Evolutionary conservation across 1,140 invertebrate genomes (phyloP).

Genomic region (Papilio dardanus): DNA sequence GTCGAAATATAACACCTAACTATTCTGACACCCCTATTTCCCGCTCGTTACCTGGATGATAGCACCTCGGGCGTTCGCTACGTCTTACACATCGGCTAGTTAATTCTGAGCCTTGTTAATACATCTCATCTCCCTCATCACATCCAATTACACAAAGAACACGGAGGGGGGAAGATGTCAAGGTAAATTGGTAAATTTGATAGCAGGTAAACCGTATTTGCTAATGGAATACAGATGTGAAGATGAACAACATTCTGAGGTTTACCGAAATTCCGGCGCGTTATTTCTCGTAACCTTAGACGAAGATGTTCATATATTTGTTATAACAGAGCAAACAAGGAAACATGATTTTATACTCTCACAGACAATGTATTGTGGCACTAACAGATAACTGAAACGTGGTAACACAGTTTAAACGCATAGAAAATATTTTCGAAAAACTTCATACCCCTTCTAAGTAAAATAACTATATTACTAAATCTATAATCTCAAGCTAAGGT

Average conservation of each 20-base stretch:
- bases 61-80: conserved; percentile 73
- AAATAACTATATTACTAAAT: not conserved
- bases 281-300: conserved; percentile 45
- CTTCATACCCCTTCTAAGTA: not conserved
- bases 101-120: conserved; percentile 66
- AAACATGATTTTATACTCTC: conserved; percentile 29
- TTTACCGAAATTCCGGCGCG: conserved; percentile 61
- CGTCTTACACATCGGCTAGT: conserved; percentile 65
- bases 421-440: not conserved
- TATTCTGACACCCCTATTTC: conserved; percentile 53
- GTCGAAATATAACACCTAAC: conserved; percentile 26
- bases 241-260: conserved; percentile 69
- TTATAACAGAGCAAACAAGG: conserved; percentile 20
- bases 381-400: not conserved
- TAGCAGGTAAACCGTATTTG: conserved; percentile 69
- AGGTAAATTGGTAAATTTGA: conserved; percentile 54
- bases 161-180: conserved; percentile 48
- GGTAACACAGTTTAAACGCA: not conserved
- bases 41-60: conserved; percentile 67
- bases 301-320: conserved; percentile 21
- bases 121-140: conserved; percentile 54
- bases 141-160: conserved; percentile 52
- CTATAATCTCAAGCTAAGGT: not conserved
- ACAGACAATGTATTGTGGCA: not conserved
- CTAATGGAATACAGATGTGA: conserved; percentile 78